Evolutionary conservation across 2,113 vertebrate genomes (phyloP).

Genomic region (Oreamnos americanus): DNA sequence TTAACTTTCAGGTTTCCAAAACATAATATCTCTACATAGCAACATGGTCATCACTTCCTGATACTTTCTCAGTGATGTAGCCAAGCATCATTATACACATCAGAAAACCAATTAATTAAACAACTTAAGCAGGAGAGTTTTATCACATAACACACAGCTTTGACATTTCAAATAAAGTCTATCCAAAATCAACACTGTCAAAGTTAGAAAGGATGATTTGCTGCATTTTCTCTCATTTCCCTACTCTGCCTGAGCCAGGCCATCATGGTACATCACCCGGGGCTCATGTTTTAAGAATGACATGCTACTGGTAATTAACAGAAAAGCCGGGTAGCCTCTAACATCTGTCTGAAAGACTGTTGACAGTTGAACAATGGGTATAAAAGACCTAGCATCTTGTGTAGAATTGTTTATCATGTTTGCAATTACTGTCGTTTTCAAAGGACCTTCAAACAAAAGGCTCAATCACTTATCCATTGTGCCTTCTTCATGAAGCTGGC

Average conservation of each 20-base stretch:
- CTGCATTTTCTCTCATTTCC: background rate
- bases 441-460: slow-evolving; percentile 18
- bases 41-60: background rate
- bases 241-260: background rate
- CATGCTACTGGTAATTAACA: slow-evolving; percentile 25
- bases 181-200: background rate
- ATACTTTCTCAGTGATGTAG: background rate
- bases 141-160: background rate
- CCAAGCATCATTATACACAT: background rate
- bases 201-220: background rate
- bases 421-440: slow-evolving; percentile 33
- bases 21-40: slow-evolving; percentile 20
- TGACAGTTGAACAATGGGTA: slow-evolving; percentile 57
- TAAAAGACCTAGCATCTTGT: background rate
- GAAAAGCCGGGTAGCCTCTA: background rate
- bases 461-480: background rate
- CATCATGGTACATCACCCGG: background rate
- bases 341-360: slow-evolving; percentile 47
- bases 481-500: background rate
- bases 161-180: background rate
- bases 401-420: slow-evolving; percentile 1
- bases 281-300: background rate
- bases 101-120: background rate
- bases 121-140: background rate
- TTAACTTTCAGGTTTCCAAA: slow-evolving; percentile 26